Evolutionary conservation across 2,113 vertebrate genomes (phyloP).

Genomic region (Benitochromis conjunctus): DNA sequence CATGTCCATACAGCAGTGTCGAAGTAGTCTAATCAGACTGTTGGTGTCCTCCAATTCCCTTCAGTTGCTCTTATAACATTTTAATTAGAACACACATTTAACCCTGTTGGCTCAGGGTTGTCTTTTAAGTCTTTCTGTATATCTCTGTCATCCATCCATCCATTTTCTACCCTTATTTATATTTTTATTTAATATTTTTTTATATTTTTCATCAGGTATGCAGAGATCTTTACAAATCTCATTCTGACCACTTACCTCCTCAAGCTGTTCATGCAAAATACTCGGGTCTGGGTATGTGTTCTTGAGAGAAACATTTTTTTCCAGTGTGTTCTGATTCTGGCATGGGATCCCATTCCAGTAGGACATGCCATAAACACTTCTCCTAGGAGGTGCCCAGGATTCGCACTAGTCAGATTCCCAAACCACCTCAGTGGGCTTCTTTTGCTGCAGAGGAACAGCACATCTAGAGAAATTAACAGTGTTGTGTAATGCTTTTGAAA

Average conservation of each 20-base stretch:
- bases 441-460: neutral
- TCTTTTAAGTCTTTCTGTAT: neutral
- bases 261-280: neutral
- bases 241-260: neutral
- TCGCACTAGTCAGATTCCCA: neutral
- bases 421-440: neutral
- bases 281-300: neutral
- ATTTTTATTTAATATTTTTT: too few species aligned
- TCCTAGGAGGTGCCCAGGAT: neutral
- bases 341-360: neutral
- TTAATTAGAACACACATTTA: neutral
- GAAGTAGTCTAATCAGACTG: neutral
- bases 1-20: neutral
- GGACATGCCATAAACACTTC: neutral
- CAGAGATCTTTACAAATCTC: neutral
- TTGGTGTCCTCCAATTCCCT: neutral
- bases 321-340: neutral
- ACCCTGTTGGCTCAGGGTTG: neutral
- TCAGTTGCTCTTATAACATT: too few species aligned
- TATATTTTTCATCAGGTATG: neutral
- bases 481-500: neutral
- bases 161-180: neutral
- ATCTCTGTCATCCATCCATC: neutral
- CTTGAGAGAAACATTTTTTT: neutral
- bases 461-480: neutral